phyloP scores from a whole-genome alignment of 37 sponge, comb jelly and placozoan genomes.

The Haliclona indistincta region DNA sequence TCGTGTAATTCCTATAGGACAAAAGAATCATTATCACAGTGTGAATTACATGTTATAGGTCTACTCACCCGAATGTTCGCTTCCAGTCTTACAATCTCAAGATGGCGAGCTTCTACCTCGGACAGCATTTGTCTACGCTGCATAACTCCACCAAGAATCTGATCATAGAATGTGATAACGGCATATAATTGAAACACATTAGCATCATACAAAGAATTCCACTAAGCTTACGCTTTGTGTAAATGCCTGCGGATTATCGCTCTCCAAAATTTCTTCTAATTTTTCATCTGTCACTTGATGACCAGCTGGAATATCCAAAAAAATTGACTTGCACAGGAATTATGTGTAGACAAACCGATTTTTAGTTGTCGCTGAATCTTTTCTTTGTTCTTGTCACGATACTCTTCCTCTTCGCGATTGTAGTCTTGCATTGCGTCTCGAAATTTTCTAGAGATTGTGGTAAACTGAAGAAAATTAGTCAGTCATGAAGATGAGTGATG shows the following conservation, averaged over 20 bases:
- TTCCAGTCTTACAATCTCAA: conserved; percentile 75
- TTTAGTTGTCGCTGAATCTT: conserved; percentile 64
- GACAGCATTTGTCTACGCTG: conserved; percentile 62
- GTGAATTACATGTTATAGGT: background rate
- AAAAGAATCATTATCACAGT: background rate
- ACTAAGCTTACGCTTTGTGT: conserved; percentile 64
- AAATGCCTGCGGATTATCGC: conserved; percentile 41
- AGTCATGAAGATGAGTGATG: background rate
- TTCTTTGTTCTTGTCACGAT: conserved; percentile 74
- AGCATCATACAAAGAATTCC: too few relatives aligned
- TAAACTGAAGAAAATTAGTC: conserved; percentile 13
- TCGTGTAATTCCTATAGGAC: conserved; percentile 78
- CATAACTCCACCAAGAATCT: conserved; percentile 17
- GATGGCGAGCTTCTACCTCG: conserved; percentile 78
- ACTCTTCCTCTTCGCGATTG: conserved; percentile 63
- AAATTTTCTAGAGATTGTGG: conserved; percentile 36
- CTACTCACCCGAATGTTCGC: conserved; percentile 59
- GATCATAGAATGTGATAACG: too few relatives aligned
- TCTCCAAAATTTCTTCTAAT: conserved; percentile 66
- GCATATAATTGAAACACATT: background rate
- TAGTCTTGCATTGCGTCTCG: conserved; percentile 66
- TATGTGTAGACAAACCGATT: conserved; percentile 36
- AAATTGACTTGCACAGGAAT: too few relatives aligned
- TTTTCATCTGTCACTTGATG: conserved; percentile 38
- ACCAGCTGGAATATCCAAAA: conserved; percentile 14